These are phyloP conservation scores for Lasioglossum morio DNA, from an alignment of 2,888 invertebrate genomes.

Conservation along the genomic window DNA sequence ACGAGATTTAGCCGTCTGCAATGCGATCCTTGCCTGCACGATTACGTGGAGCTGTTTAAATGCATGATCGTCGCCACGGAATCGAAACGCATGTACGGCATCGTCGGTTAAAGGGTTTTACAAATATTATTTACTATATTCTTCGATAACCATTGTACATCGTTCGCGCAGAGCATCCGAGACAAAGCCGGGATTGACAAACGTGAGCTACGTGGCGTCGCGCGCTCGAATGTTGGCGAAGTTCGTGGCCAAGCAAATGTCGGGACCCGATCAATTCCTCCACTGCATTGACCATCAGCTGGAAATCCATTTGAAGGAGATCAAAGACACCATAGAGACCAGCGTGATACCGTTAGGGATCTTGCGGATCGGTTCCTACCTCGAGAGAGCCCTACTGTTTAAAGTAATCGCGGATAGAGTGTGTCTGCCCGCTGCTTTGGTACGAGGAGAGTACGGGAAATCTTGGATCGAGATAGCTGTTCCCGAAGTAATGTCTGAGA, in stretches of 20 bases:
- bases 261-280: slow-evolving; percentile 70
- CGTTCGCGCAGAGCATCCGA: slow-evolving; percentile 3
- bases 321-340: slow-evolving; percentile 81
- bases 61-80: slow-evolving; percentile 70
- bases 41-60: slow-evolving; percentile 73
- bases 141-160: too few relatives aligned
- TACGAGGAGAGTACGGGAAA: slow-evolving; percentile 86
- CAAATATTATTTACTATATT: not conserved
- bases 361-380: slow-evolving; percentile 86
- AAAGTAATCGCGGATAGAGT: slow-evolving; percentile 88
- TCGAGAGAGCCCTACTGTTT: slow-evolving; percentile 88
- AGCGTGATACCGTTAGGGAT: slow-evolving; percentile 87
- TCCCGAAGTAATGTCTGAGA: slow-evolving; percentile 77
- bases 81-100: slow-evolving; percentile 46
- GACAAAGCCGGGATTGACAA: slow-evolving; percentile 49
- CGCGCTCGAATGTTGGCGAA: slow-evolving; percentile 76
- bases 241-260: slow-evolving; percentile 81
- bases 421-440: slow-evolving; percentile 87
- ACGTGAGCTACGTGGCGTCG: slow-evolving; percentile 67
- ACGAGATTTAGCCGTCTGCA: slow-evolving; percentile 75
- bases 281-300: slow-evolving; percentile 77
- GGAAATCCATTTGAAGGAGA: slow-evolving; percentile 77
- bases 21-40: slow-evolving; percentile 71
- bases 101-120: not conserved
- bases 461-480: slow-evolving; percentile 89